Conservation (phyloP, 2,797 vertebrate genomes). For the Carapus acus region DNA sequence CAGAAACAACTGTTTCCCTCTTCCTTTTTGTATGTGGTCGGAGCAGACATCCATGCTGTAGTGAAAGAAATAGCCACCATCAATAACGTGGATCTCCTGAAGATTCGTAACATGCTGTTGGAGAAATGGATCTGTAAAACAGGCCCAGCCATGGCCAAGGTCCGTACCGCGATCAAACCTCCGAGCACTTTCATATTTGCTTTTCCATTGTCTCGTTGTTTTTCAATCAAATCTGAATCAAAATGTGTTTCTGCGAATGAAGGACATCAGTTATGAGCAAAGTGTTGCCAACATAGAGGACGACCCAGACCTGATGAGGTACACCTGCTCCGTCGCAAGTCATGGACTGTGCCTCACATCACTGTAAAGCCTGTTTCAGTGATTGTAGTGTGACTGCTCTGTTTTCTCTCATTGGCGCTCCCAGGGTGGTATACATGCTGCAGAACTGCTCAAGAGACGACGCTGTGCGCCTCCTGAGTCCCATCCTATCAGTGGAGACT, state of each 20-base stretch:
- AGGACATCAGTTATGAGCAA: constrained; percentile 72
- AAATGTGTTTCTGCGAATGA: constrained; percentile 11
- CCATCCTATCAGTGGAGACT: constrained; percentile 77
- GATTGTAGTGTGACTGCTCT: too few relatives aligned
- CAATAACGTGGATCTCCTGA: constrained; percentile 83
- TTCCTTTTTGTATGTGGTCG: too few relatives aligned
- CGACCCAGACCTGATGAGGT: constrained; percentile 87
- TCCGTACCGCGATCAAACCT: neutral
- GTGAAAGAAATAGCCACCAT: constrained; percentile 86
- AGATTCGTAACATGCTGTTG: constrained; percentile 82
- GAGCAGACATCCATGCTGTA: constrained; percentile 83
- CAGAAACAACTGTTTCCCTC: too few relatives aligned
- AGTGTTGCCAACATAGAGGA: constrained; percentile 73
- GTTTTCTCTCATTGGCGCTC: neutral
- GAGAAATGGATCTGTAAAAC: constrained; percentile 90
- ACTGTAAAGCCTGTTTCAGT: too few relatives aligned
- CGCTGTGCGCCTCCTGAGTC: constrained; percentile 76
- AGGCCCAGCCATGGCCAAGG: constrained; percentile 62
- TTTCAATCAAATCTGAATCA: neutral
- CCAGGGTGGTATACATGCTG: constrained; percentile 87
- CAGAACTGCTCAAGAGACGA: constrained; percentile 75
- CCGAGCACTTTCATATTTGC: neutral
- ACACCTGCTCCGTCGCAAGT: neutral
- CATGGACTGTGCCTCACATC: neutral
- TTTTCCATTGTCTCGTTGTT: neutral